Conservation (phyloP, 2,113 vertebrate genomes). For the Erinaceus europaeus region DNA sequence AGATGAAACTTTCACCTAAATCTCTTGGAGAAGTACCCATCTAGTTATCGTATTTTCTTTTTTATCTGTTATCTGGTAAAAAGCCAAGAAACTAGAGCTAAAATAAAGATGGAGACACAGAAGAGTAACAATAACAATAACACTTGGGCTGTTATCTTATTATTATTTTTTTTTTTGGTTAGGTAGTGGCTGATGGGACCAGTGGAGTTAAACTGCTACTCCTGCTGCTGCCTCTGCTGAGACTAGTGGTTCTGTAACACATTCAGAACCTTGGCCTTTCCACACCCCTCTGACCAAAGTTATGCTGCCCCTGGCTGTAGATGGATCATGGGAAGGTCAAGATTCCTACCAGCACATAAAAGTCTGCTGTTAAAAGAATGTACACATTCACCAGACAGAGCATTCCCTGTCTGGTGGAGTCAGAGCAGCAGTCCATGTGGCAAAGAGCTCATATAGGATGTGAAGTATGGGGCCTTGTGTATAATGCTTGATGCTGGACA, state of each 20-base stretch:
- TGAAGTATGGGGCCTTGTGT: no score
- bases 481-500: no score
- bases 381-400: background rate
- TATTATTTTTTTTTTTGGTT: background rate
- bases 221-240: background rate
- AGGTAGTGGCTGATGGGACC: background rate
- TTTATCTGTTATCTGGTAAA: background rate
- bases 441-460: no score
- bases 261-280: background rate
- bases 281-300: background rate
- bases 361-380: background rate
- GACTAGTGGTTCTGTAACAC: background rate
- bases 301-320: background rate
- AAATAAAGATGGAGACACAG: background rate
- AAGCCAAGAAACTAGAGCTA: background rate
- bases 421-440: background rate
- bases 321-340: background rate
- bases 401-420: background rate
- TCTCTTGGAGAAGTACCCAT: background rate
- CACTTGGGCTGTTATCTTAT: no score
- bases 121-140: background rate
- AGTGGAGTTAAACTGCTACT: background rate
- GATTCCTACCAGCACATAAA: background rate
- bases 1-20: background rate
- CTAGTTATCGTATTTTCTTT: background rate